Percentiles rank a stretch among this genome's conserved stretches.
phyloP scores from a whole-genome alignment of 1,140 invertebrate genomes.

The Wasmannia auropunctata region DNA sequence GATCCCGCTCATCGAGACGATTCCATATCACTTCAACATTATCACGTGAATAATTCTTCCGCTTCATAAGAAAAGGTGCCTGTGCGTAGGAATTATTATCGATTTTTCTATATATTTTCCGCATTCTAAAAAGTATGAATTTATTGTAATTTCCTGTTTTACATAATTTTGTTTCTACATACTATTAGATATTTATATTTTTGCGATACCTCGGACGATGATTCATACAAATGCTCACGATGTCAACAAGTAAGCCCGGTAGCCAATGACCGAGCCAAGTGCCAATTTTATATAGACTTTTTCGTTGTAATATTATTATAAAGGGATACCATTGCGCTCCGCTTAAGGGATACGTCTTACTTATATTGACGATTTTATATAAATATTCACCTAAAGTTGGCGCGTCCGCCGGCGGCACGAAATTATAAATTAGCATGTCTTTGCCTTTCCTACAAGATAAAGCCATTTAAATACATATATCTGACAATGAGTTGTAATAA shows the following conservation, averaged over 20 bases:
- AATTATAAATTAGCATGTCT: too few relatives aligned
- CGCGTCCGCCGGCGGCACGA: too few relatives aligned
- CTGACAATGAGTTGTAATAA: too few relatives aligned
- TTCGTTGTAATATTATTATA: background rate
- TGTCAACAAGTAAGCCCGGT: background rate
- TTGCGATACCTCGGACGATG: too few relatives aligned
- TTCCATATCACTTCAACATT: slow-evolving; percentile 86
- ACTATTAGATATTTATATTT: too few relatives aligned
- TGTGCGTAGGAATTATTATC: slow-evolving; percentile 76
- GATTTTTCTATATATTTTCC: slow-evolving; percentile 91
- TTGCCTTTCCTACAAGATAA: background rate
- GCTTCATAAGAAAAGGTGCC: too few relatives aligned
- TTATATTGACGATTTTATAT: background rate
- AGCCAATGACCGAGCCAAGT: background rate
- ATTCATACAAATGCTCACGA: background rate
- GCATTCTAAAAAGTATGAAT: slow-evolving; percentile 83
- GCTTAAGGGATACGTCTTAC: background rate
- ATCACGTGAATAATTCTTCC: slow-evolving; percentile 88
- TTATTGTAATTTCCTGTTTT: background rate
- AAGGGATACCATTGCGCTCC: background rate
- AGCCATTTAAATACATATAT: too few relatives aligned
- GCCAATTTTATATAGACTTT: background rate
- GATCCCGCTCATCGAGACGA: slow-evolving; percentile 81
- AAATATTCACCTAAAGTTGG: too few relatives aligned
- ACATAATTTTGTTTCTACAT: too few relatives aligned